Conservation (phyloP, 1,140 invertebrate genomes). For the Nomia melanderi region DNA sequence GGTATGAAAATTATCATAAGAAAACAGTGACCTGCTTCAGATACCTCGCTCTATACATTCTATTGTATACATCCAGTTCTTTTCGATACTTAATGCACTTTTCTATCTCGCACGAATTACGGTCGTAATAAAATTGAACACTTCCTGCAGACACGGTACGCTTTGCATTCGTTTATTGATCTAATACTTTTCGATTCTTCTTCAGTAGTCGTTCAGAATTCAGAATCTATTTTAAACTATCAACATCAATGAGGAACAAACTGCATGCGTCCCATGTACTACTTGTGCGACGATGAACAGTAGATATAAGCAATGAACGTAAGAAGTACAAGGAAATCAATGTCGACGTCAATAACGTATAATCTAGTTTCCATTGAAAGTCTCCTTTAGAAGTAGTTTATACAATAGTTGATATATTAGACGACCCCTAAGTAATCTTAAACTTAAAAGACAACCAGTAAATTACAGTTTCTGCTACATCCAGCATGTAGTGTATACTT, state of each 20-base stretch:
- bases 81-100: slow-evolving; percentile 38
- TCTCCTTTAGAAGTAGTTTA: slow-evolving; percentile 21
- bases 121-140: slow-evolving; percentile 33
- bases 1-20: too few species aligned
- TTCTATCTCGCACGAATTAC: slow-evolving; percentile 49
- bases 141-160: slow-evolving; percentile 39
- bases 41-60: background rate
- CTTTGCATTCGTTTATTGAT: slow-evolving; percentile 50
- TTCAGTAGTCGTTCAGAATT: slow-evolving; percentile 11
- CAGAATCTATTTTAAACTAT: background rate
- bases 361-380: background rate
- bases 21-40: background rate
- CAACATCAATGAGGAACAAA: background rate
- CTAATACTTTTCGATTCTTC: slow-evolving; percentile 10
- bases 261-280: slow-evolving; percentile 38
- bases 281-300: background rate
- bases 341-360: background rate
- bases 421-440: background rate
- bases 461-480: slow-evolving; percentile 44
- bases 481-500: slow-evolving; percentile 67
- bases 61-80: slow-evolving; percentile 13
- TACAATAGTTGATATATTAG: background rate
- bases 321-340: background rate
- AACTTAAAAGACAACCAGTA: background rate
- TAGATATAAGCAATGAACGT: slow-evolving; percentile 3